A percentile compares a stretch with the other conserved stretches of the same genome.
Conservation (phyloP, 2,888 invertebrate genomes). For the Arctia plantaginis region DNA sequence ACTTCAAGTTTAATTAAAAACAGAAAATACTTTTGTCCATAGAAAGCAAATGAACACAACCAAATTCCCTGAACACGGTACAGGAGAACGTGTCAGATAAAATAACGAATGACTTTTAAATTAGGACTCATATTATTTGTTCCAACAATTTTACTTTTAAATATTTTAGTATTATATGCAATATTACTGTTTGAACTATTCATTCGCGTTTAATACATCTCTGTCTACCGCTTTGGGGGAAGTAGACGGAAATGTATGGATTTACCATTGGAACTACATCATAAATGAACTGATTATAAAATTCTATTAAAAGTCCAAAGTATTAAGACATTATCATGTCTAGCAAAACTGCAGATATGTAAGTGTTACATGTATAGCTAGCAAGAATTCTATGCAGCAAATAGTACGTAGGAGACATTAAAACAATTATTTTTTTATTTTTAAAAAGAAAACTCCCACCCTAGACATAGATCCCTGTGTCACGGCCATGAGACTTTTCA, state of each 20-base stretch:
- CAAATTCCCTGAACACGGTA: neutral
- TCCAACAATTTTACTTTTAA: neutral
- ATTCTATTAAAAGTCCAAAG: neutral
- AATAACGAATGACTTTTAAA: neutral
- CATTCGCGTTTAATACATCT: too few relatives aligned
- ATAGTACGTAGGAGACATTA: neutral
- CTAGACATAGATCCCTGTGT: too few relatives aligned
- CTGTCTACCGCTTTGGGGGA: too few relatives aligned
- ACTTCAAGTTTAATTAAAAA: neutral
- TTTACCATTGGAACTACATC: neutral
- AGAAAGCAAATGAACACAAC: neutral
- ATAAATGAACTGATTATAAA: neutral
- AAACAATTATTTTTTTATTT: too few relatives aligned
- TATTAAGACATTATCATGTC: neutral
- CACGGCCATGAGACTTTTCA: too few relatives aligned
- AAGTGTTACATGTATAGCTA: neutral
- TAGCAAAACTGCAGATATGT: neutral
- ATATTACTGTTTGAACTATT: too few relatives aligned
- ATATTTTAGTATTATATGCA: too few relatives aligned
- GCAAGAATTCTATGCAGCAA: neutral
- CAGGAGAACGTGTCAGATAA: neutral
- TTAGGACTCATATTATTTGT: neutral
- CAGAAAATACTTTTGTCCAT: neutral
- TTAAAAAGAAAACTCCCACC: too few relatives aligned
- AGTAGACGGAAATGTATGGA: too few relatives aligned